A percentile compares a stretch with the other conserved stretches of the same genome.
Evolutionary conservation across 2,113 vertebrate species (phyloP).

Genomic region (Hemiscyllium ocellatum): DNA sequence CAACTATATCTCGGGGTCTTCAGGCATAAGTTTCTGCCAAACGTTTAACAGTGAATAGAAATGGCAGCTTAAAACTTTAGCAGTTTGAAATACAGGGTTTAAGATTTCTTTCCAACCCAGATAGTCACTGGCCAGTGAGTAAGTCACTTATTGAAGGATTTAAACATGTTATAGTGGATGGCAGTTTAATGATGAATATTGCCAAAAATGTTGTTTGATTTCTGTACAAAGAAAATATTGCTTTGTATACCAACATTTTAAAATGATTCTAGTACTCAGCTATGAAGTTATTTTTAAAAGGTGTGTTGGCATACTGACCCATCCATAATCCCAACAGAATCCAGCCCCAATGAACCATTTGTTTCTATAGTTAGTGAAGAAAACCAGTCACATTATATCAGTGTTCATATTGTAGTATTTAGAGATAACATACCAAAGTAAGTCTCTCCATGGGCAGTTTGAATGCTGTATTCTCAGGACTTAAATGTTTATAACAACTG

Average conservation of each 20-base stretch:
- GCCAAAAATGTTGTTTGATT: conserved; percentile 1
- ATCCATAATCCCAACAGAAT: neutral
- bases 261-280: neutral
- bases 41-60: neutral
- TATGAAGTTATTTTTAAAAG: neutral
- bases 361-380: neutral
- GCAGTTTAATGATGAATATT: neutral
- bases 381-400: conserved; percentile 11
- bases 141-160: neutral
- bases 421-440: conserved; percentile 31
- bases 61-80: conserved; percentile 21
- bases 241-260: conserved; percentile 8
- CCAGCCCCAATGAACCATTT: conserved; percentile 14
- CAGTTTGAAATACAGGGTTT: conserved; percentile 31
- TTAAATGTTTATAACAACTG: conserved; percentile 37
- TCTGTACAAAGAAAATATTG: neutral
- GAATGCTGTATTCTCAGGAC: conserved; percentile 35
- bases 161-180: neutral
- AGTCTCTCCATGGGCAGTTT: conserved; percentile 23
- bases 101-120: conserved; percentile 35
- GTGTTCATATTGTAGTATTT: conserved; percentile 19
- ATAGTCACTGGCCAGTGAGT: conserved; percentile 19
- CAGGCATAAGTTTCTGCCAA: neutral
- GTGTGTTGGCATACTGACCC: neutral
- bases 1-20: conserved; percentile 9